These are phyloP conservation scores for Pelagia noctiluca DNA, from an alignment of 30 jellyfish, hydroid and myxozoan species.

Conservation along the genomic window DNA sequence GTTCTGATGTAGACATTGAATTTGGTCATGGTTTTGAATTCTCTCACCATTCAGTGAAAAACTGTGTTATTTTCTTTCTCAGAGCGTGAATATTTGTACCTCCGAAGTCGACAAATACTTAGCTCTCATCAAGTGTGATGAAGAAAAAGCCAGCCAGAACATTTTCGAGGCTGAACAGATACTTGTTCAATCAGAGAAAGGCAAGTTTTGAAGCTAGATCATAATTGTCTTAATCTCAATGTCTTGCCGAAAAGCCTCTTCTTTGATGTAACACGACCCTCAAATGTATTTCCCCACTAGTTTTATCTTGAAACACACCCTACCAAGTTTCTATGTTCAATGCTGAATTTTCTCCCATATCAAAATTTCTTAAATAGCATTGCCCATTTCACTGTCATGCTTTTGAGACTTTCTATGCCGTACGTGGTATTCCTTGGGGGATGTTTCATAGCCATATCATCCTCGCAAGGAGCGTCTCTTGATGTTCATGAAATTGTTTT, in stretches of 20 bases:
- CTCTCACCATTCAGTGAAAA: not conserved
- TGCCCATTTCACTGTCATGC: not conserved
- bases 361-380: not conserved
- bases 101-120: not conserved
- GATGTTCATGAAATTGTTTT: not conserved
- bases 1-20: not conserved
- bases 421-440: not conserved
- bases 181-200: not conserved
- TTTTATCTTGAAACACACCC: not conserved
- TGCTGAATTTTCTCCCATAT: not conserved
- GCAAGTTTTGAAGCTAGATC: too few relatives aligned
- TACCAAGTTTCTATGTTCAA: not conserved
- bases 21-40: not conserved
- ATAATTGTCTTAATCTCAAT: too few relatives aligned
- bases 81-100: not conserved
- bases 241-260: too few relatives aligned
- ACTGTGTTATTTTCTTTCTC: not conserved
- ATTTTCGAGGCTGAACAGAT: not conserved
- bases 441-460: not conserved
- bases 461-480: not conserved
- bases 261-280: too few relatives aligned
- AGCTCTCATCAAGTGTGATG: not conserved
- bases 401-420: too few relatives aligned
- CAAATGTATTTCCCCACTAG: too few relatives aligned
- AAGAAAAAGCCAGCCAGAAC: not conserved